Base-by-base conservation (phyloP, 2,888 invertebrate genomes). In the Onchidella celtica region DNA sequence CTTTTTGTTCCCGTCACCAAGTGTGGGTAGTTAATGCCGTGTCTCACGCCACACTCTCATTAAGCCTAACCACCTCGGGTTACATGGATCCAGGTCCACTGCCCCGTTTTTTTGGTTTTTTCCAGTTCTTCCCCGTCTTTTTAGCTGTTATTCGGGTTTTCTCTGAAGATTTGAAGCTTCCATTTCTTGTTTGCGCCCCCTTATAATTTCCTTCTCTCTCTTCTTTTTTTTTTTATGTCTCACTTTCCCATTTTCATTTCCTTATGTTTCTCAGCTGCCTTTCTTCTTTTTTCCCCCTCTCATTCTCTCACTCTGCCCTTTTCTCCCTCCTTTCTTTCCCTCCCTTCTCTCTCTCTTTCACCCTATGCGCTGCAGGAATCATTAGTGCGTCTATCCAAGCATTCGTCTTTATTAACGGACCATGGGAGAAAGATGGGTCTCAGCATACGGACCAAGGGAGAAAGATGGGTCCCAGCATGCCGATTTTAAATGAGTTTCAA, bases 11-110 rank as follows among this genome's bases (percentile, higher is more conserved):
- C 59, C 57, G 73, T 27, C 61, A 73, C 38, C 59, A 59, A 6
- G 36, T n/a, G 57, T 73, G 21, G 38, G n/a, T 34, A 9, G 76
- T 55, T 76, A 66, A 76, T 66, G 65, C 66, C 14, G 24, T 17
- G 24, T 24, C 66, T 55, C 76, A 76, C 76, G 76, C 76, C 40
- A 47, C 14, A 24, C 66, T 36, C 76, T 76, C 76, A 76, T 76
- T 76, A 66, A 57, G 47, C 57, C 0, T 57, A 55, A 21, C 76
- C 47, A 40, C 32, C 57, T 66, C 66, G 34, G 14, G 34, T 66
- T 76, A 66, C 59, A 57, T 34, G 38, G 47, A 34, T 36, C 14
- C 14, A 59, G 59, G 36, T 36, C 59, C 34, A 32, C 29, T 21
- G 17, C 40, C 32, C 57, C 32, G 29, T 55, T 55, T 47, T 70